Evolutionary conservation across 2,797 vertebrate species (phyloP).

Genomic region (Bovichtus variegatus): DNA sequence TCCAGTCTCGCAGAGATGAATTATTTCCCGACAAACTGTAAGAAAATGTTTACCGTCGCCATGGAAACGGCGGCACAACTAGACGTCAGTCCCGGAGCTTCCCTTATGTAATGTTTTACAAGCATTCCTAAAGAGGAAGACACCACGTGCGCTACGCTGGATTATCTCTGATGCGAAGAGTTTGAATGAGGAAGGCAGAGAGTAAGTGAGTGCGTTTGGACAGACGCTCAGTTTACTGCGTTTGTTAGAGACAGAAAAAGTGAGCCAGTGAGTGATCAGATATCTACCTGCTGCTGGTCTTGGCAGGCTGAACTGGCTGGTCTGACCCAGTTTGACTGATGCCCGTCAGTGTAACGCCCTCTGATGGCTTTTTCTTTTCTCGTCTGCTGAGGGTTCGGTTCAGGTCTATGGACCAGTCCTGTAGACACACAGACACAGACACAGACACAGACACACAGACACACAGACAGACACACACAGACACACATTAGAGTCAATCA

Average conservation of each 20-base stretch:
- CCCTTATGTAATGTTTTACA: slow-evolving; percentile 35
- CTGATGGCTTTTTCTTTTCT: slow-evolving; percentile 93
- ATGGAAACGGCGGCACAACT: slow-evolving; percentile 15
- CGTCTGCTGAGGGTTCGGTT: slow-evolving; percentile 94
- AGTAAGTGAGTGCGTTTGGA: background rate
- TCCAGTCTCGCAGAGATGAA: slow-evolving; percentile 22
- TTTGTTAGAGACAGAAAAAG: slow-evolving; percentile 7
- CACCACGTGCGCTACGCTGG: background rate
- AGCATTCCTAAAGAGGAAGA: slow-evolving; percentile 44
- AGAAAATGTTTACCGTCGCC: slow-evolving; percentile 65
- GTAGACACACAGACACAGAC: slow-evolving; percentile 35
- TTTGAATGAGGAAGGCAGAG: slow-evolving; percentile 5
- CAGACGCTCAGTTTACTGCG: background rate
- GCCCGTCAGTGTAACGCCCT: slow-evolving; percentile 94
- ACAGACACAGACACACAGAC: slow-evolving; percentile 53
- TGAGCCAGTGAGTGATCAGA: slow-evolving; percentile 7
- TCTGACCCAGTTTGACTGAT: slow-evolving; percentile 91
- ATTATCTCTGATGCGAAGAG: slow-evolving; percentile 27
- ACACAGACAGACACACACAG: slow-evolving; percentile 55
- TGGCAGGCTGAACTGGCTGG: slow-evolving; percentile 85
- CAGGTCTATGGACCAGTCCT: slow-evolving; percentile 97
- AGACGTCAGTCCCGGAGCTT: slow-evolving; percentile 35
- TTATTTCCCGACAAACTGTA: slow-evolving; percentile 53
- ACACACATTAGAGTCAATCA: slow-evolving; percentile 13
- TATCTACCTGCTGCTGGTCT: slow-evolving; percentile 89